These are phyloP conservation scores for Hydrozoanthus tunicans DNA, from an alignment of 64 coral and sea anemone genomes.

Conservation along the genomic window DNA sequence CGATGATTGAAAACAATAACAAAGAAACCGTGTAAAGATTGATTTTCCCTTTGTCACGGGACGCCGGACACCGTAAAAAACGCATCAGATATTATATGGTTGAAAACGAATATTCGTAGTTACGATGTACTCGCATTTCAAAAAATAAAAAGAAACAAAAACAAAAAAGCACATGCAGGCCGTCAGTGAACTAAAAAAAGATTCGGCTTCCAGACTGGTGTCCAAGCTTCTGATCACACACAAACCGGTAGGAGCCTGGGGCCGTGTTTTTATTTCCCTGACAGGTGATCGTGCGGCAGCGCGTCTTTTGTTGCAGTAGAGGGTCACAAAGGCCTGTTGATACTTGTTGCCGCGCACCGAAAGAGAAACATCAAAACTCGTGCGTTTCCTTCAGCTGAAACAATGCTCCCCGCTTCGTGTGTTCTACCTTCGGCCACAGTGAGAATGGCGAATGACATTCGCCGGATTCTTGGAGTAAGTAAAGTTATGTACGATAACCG, in stretches of 20 bases:
- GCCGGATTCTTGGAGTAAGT: constrained; percentile 53
- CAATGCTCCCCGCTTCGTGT: constrained; percentile 55
- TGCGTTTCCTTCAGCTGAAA: background rate
- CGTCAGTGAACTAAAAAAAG: no score
- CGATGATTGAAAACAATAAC: no score
- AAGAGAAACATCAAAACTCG: constrained; percentile 15
- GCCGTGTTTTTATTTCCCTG: background rate
- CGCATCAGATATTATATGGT: no score
- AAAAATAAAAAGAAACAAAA: no score
- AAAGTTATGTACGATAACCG: constrained; percentile 46
- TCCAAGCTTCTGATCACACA: no score
- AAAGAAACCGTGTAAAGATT: no score
- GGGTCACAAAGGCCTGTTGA: constrained; percentile 54
- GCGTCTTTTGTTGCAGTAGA: constrained; percentile 41
- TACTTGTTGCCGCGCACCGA: constrained; percentile 34
- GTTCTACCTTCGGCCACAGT: constrained; percentile 21
- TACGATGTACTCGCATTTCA: no score
- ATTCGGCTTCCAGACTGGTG: no score
- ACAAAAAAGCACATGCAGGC: no score
- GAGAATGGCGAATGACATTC: constrained; percentile 56
- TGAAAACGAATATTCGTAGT: no score
- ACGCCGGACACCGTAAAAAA: no score
- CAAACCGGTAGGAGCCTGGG: background rate
- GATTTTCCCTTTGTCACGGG: no score
- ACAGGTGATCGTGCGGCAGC: constrained; percentile 44